A percentile compares a stretch with the other conserved stretches of the same genome.
Evolutionary conservation across 2,888 invertebrate genomes (phyloP).

Genomic region (Vanessa cardui): DNA sequence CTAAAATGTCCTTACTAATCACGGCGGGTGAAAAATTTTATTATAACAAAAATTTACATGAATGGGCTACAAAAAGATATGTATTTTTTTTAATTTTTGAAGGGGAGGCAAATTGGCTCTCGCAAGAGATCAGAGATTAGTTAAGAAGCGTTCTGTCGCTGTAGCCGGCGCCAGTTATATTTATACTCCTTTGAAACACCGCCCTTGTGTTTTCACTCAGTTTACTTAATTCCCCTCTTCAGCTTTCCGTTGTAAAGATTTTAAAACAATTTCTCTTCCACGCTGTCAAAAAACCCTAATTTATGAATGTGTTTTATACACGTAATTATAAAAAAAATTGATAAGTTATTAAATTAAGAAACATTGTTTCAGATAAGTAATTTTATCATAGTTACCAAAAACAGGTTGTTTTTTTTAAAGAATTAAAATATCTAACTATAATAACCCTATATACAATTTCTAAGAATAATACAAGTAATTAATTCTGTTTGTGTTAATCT

Average conservation of each 20-base stretch:
- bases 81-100: constrained; percentile 17
- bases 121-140: constrained; percentile 33
- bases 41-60: neutral
- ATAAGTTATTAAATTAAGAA: too few relatives aligned
- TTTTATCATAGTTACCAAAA: too few relatives aligned
- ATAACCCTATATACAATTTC: too few relatives aligned
- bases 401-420: too few relatives aligned
- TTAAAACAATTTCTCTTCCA: constrained; percentile 37
- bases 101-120: constrained; percentile 36
- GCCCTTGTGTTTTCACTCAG: constrained; percentile 58
- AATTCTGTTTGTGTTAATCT: too few relatives aligned
- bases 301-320: too few relatives aligned
- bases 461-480: too few relatives aligned
- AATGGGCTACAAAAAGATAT: neutral
- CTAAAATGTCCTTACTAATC: too few relatives aligned
- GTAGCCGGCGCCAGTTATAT: constrained; percentile 56
- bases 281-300: constrained; percentile 18
- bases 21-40: too few relatives aligned
- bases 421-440: too few relatives aligned
- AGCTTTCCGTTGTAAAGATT: constrained; percentile 43
- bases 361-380: too few relatives aligned
- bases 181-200: constrained; percentile 69
- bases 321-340: too few relatives aligned
- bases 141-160: constrained; percentile 52
- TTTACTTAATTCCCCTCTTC: constrained; percentile 48